phyloP scores from a whole-genome alignment of 2,888 invertebrate genomes.

The Lasius fuliginosus region DNA sequence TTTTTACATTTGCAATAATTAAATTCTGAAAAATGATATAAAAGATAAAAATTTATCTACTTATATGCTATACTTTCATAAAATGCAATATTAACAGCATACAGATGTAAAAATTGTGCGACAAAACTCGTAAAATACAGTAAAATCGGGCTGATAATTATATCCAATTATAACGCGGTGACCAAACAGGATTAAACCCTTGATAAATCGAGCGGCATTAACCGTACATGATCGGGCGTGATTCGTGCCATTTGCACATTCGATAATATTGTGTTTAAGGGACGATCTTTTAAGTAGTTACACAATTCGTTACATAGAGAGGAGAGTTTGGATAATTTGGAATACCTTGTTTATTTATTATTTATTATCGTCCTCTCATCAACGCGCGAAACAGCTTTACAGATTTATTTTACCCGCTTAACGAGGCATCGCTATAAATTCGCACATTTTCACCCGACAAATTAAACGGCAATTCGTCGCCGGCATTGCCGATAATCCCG shows the following conservation, averaged over 20 bases:
- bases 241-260: slow-evolving; percentile 44
- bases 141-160: slow-evolving; percentile 72
- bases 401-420: slow-evolving; percentile 38
- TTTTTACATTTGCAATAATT: background rate
- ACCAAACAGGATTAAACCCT: slow-evolving; percentile 77
- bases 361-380: background rate
- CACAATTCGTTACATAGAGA: background rate
- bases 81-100: background rate
- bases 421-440: slow-evolving; percentile 21
- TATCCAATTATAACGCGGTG: slow-evolving; percentile 78
- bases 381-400: background rate
- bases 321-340: background rate
- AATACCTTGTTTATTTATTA: slow-evolving; percentile 26
- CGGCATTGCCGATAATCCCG: slow-evolving; percentile 10
- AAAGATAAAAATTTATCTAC: background rate
- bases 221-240: slow-evolving; percentile 45
- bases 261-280: slow-evolving; percentile 8
- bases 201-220: slow-evolving; percentile 81
- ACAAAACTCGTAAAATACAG: slow-evolving; percentile 38
- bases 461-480: slow-evolving; percentile 54
- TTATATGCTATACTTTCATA: background rate
- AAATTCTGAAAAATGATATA: background rate
- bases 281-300: slow-evolving; percentile 20
- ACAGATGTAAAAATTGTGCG: background rate
- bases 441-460: slow-evolving; percentile 7